Conservation (phyloP, 2,113 vertebrate species). For the Trematomus loennbergii region DNA sequence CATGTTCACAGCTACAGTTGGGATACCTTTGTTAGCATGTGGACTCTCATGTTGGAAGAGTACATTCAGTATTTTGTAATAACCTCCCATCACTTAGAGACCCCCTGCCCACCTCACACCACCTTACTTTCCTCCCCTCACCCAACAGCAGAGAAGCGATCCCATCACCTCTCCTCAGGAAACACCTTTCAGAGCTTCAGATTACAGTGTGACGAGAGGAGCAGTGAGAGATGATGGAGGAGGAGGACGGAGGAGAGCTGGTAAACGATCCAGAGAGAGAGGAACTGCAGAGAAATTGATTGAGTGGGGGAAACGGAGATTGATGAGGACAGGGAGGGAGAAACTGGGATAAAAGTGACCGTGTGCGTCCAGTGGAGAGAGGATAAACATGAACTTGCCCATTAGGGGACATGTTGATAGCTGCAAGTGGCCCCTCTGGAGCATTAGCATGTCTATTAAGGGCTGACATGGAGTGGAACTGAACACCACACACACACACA, state of each 20-base stretch:
- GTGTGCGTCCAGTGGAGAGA: constrained; percentile 58
- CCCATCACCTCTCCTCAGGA: constrained; percentile 97
- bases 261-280: constrained; percentile 72
- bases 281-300: constrained; percentile 62
- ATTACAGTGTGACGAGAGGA: constrained; percentile 89
- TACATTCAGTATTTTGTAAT: not conserved
- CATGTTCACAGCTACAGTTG: no score
- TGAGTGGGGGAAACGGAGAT: constrained; percentile 58
- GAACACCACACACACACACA: constrained; percentile 45
- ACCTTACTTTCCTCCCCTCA: constrained; percentile 34
- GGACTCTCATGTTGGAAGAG: no score
- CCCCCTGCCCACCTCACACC: not conserved
- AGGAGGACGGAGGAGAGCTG: constrained; percentile 50
- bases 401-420: constrained; percentile 79
- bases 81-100: constrained; percentile 26
- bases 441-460: constrained; percentile 67
- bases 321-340: constrained; percentile 64
- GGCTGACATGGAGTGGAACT: constrained; percentile 59
- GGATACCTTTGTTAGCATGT: no score
- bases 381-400: constrained; percentile 86
- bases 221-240: constrained; percentile 80
- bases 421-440: constrained; percentile 75
- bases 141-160: constrained; percentile 69
- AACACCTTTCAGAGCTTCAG: constrained; percentile 94
- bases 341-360: constrained; percentile 45